Base-by-base conservation (phyloP, 2,888 invertebrate species). In the Merodon equestris region DNA sequence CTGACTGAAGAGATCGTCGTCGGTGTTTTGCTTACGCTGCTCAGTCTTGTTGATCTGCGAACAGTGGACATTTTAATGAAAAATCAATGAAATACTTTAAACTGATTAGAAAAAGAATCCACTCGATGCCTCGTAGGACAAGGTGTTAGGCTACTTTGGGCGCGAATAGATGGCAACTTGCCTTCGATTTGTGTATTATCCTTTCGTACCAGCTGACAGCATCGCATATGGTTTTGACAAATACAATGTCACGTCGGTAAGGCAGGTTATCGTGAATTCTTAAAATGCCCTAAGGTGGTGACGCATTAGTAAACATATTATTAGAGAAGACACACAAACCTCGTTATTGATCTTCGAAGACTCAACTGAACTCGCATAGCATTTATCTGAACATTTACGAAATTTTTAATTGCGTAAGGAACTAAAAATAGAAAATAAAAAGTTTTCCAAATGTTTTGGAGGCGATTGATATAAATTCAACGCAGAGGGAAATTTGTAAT, bases 21-120 rank as follows among this genome's bases (percentile, higher is more conserved):
- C n/a, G 82, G 76, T 58, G 67, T 79, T 42, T 82, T 83, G 47
- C 76, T 83, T 56, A 86, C 81, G 77, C 85, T 87, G 83, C 85
- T 88, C 40, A 87, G 81, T 60, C 88, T 86, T 44, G 85, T 86
- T 51, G 88, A 88, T 73, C 88, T 86, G 38, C 87, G 86, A 66
- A 86, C 83, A 51, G 84, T 81, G 56, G 87, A 84, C 88, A 88
- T 88, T 82, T 82, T 61, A 64, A 63, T 51, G n/a, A 12, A 13
- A 19, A 19, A 4, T 15, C 42, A 51, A 12, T 47, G 9, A 44
- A 38, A 17, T 38, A 53, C 15, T 14, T 58, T 15, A 27, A 36
- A 36, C 10, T 36, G 36, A 9, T 36, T 36, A 36, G 10, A n/a
- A 40, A 40, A 57, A 50, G 9, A 36, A 44, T 14, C 44, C 5